Evolutionary conservation across 2,888 invertebrate genomes (phyloP).

Genomic region (Myopa tessellatipennis): DNA sequence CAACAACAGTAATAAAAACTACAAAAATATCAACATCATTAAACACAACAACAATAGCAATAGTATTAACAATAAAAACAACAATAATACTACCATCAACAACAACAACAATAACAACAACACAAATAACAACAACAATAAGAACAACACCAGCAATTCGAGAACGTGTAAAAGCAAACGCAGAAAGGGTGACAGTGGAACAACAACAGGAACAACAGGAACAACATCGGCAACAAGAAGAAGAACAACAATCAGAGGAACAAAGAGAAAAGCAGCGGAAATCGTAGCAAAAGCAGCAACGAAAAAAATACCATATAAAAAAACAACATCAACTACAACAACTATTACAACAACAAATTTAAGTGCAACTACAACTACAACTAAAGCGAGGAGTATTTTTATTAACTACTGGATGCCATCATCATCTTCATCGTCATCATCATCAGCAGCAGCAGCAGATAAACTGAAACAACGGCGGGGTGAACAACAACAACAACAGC

Average conservation of each 20-base stretch:
- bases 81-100: background rate
- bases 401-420: slow-evolving; percentile 27
- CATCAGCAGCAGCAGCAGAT: slow-evolving; percentile 18
- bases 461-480: background rate
- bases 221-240: background rate
- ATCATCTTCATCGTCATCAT: background rate
- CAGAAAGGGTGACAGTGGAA: background rate
- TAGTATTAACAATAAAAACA: slow-evolving; percentile 36
- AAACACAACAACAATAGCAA: slow-evolving; percentile 16
- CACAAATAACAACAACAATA: slow-evolving; percentile 10
- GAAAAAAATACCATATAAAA: slow-evolving; percentile 41
- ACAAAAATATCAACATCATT: background rate
- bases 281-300: slow-evolving; percentile 39
- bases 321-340: slow-evolving; percentile 24
- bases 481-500: background rate
- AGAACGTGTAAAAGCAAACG: background rate
- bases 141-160: slow-evolving; percentile 2
- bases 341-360: slow-evolving; percentile 6
- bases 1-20: slow-evolving; percentile 4
- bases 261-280: background rate
- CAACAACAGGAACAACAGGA: slow-evolving; percentile 14
- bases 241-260: background rate
- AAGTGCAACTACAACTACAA: slow-evolving; percentile 42
- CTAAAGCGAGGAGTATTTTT: slow-evolving; percentile 42
- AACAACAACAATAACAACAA: slow-evolving; percentile 14